phyloP scores from a whole-genome alignment of 1,140 invertebrate genomes.

The Leptinotarsa lineolata region DNA sequence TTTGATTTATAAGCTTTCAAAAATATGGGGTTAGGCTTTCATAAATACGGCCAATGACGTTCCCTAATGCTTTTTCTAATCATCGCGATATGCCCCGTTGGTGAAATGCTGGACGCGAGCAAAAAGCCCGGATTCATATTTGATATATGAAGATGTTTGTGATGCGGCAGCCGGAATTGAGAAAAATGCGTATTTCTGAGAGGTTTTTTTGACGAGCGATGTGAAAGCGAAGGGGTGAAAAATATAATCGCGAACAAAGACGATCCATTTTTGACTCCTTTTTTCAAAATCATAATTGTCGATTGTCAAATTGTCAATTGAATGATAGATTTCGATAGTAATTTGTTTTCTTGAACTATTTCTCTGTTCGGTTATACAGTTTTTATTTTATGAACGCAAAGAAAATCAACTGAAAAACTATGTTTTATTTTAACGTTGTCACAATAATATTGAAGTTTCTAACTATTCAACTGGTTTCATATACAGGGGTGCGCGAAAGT shows the following conservation, averaged over 20 bases:
- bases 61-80: conserved; percentile 43
- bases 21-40: conserved; percentile 44
- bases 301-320: too few relatives aligned
- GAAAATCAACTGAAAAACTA: too few relatives aligned
- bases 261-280: too few relatives aligned
- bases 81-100: neutral
- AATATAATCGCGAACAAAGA: neutral
- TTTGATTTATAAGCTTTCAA: conserved; percentile 48
- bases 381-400: too few relatives aligned
- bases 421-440: too few relatives aligned
- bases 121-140: conserved; percentile 12
- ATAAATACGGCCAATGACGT: conserved; percentile 45
- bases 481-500: too few relatives aligned
- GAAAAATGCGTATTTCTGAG: neutral
- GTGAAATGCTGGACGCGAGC: neutral
- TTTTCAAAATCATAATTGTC: too few relatives aligned
- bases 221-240: neutral
- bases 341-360: too few relatives aligned
- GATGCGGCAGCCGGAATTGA: neutral
- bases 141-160: conserved; percentile 23
- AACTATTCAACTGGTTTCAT: too few relatives aligned
- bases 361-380: too few relatives aligned
- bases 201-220: neutral
- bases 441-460: too few relatives aligned
- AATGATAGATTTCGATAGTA: too few relatives aligned